Conservation (phyloP, 2,797 vertebrate genomes). For the Acanthiza pusilla region DNA sequence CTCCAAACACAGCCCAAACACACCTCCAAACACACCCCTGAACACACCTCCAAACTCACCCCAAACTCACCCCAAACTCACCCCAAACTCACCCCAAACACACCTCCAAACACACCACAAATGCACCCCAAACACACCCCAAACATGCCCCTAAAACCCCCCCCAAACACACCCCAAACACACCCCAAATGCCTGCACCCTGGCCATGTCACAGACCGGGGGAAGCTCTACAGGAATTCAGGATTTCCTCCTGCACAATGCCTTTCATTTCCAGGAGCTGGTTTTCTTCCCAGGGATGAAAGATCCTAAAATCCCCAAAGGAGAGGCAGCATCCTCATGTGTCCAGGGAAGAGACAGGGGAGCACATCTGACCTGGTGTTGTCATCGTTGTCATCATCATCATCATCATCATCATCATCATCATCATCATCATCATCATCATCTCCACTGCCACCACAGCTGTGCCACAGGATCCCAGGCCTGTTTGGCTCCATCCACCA, state of each 20-base stretch:
- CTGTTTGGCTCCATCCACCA: neutral
- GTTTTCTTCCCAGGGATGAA: neutral
- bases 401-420: too few species aligned
- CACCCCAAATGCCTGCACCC: neutral
- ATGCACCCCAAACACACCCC: neutral
- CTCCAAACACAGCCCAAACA: neutral
- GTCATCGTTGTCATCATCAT: neutral
- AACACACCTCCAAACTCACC: too few species aligned
- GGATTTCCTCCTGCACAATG: neutral
- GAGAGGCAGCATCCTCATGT: neutral
- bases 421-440: neutral
- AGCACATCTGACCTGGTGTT: neutral
- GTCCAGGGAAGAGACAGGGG: neutral
- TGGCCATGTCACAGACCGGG: accelerated
- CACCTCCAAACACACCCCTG: neutral
- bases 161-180: too few species aligned
- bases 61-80: too few species aligned
- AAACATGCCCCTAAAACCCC: too few species aligned
- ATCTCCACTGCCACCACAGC: neutral
- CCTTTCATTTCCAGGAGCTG: accelerated
- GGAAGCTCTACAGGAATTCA: neutral
- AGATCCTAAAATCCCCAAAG: neutral
- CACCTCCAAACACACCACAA: too few species aligned
- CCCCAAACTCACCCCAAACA: neutral
- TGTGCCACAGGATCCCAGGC: neutral